phyloP scores from a whole-genome alignment of 2,888 invertebrate genomes.

The Hirtodrosophila cameraria region DNA sequence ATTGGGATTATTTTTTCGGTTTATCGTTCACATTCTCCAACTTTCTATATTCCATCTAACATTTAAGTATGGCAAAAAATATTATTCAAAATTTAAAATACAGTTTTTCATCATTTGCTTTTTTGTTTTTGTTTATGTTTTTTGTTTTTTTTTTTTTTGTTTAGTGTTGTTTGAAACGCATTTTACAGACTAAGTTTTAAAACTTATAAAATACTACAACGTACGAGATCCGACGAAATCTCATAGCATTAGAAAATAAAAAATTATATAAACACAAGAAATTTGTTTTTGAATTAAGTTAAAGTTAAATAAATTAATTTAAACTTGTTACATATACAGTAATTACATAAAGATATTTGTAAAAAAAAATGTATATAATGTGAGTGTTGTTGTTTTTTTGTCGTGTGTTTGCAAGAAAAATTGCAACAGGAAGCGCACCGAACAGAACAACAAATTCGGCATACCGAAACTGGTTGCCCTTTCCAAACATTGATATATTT shows the following conservation, averaged over 20 bases:
- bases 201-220: constrained; percentile 78
- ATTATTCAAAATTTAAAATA: constrained; percentile 53
- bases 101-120: constrained; percentile 36
- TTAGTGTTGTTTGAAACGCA: constrained; percentile 54
- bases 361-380: constrained; percentile 34
- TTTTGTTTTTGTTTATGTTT: constrained; percentile 28
- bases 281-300: constrained; percentile 55
- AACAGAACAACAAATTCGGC: constrained; percentile 14
- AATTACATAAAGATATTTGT: constrained; percentile 29
- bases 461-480: constrained; percentile 30
- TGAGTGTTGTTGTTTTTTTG: constrained; percentile 37
- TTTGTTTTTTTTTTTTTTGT: constrained; percentile 22
- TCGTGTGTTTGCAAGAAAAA: constrained; percentile 24
- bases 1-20: constrained; percentile 21
- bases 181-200: constrained; percentile 66
- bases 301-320: constrained; percentile 72
- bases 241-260: constrained; percentile 70
- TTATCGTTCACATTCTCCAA: constrained; percentile 34
- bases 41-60: constrained; percentile 39
- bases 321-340: constrained; percentile 45
- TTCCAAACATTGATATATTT: constrained; percentile 5
- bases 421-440: constrained; percentile 29
- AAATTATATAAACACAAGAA: constrained; percentile 59
- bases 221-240: constrained; percentile 75
- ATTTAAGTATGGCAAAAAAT: constrained; percentile 68